Evolutionary conservation across 2,888 invertebrate genomes (phyloP).

Genomic region (Byasa hedistus): DNA sequence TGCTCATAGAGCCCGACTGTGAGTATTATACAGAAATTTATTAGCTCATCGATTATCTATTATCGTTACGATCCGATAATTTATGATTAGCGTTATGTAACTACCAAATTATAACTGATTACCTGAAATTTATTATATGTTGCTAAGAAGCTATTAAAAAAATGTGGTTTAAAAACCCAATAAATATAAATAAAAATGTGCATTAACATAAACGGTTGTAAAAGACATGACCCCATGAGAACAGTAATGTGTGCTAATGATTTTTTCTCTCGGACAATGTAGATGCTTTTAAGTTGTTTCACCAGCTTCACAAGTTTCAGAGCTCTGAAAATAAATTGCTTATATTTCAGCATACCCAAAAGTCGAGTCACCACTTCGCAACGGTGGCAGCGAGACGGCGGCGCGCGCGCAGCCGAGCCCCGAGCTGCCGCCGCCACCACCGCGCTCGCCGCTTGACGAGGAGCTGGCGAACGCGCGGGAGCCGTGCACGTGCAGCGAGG

Average conservation of each 20-base stretch:
- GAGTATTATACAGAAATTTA: slow-evolving; percentile 33
- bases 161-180: no score
- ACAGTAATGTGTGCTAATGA: no score
- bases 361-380: slow-evolving; percentile 64
- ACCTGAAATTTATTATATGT: no score
- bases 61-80: no score
- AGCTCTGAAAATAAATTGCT: neutral
- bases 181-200: no score
- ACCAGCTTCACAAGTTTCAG: no score
- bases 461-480: slow-evolving; percentile 35
- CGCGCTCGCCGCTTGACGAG: slow-evolving; percentile 55
- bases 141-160: no score
- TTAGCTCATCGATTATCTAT: neutral
- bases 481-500: slow-evolving; percentile 35
- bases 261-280: no score
- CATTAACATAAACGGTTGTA: no score
- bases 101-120: no score
- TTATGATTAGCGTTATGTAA: neutral
- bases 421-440: slow-evolving; percentile 30
- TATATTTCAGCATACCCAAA: slow-evolving; percentile 46
- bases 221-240: no score
- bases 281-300: no score
- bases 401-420: slow-evolving; percentile 36
- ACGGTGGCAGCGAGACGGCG: slow-evolving; percentile 47
- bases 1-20: slow-evolving; percentile 70